These are phyloP conservation scores for Odontesthes bonariensis DNA, from an alignment of 2,113 vertebrate genomes.

Conservation along the genomic window DNA sequence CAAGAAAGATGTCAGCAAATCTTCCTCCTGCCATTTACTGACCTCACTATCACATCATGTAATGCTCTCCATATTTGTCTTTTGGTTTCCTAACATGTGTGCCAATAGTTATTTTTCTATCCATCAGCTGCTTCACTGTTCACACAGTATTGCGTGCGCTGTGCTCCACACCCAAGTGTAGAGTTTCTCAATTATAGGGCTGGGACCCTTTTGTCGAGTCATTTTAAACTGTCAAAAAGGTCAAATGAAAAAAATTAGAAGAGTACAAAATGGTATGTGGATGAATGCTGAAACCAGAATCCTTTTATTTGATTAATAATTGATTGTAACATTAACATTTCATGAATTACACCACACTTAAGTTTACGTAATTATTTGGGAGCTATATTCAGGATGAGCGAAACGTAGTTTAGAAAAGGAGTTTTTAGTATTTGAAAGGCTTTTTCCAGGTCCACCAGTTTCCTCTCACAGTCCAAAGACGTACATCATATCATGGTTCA, in stretches of 20 bases:
- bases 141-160: not conserved
- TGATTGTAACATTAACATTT: not conserved
- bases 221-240: not conserved
- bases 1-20: not conserved
- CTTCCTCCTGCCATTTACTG: not conserved
- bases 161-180: conserved; percentile 40
- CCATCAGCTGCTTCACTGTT: conserved; percentile 21
- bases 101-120: conserved; percentile 18
- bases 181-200: conserved; percentile 27
- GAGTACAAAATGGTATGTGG: not conserved
- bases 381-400: not conserved
- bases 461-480: not conserved
- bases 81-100: conserved; percentile 3
- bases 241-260: not conserved
- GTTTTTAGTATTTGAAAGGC: no score
- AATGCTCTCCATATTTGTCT: not conserved
- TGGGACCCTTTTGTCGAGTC: not conserved
- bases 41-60: not conserved
- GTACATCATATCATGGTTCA: not conserved
- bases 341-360: not conserved
- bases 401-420: not conserved
- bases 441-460: not conserved
- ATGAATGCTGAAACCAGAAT: not conserved
- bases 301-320: no score
- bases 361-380: not conserved